Evolutionary conservation across 2,888 invertebrate genomes (phyloP), one percentile per base, ranked within the genome.

Genomic region (Masnerella sp.): DNA sequence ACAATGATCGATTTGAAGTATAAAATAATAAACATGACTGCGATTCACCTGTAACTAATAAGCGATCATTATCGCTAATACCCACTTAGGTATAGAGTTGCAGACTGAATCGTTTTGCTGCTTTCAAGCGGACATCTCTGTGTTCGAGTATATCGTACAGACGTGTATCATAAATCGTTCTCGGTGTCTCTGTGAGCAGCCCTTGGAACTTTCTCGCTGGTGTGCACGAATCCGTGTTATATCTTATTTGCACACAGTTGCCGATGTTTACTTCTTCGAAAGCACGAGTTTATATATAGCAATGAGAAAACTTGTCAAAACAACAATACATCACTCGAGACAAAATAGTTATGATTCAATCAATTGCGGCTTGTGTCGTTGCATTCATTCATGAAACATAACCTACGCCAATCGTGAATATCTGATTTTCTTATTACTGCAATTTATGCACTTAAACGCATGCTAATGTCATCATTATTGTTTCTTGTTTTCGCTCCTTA

Each of bases 131-230:
- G 67, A 49, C 40, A 43, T 58, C 43, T 61, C 42, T 54, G 64
- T 62, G 56, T 59, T 45, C 47, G 65, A 59, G 59, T 65, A 59
- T 67, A 68, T 43, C 49, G 56, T 32, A 56, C 51, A 32, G 34
- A 74, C 73, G 64, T 68, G 73, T 69, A 74, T 74, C 69, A 74
- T 69, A 74, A 74, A 74, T 74, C 74, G 74, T 74, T 45, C 45
- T 36, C 51, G 64, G 58, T 58, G 73, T 58, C 68, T 62, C 67
- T 67, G 67, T 68, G 73, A 43, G 58, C 69, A 64, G 69, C 74
- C 74, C 69, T 74, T 74, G 74, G 59, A 69, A 74, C 74, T 74
- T 74, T 59, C 68, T 64, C 43, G 18, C 47, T 54, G 5, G 69
- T 69, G 69, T 69, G 74, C 73, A 64, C 36, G 69, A 73, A 51